Evolutionary conservation across 2,797 vertebrate genomes (phyloP), one percentile per base, ranked within the genome.

Genomic region (Buceros bicornis): DNA sequence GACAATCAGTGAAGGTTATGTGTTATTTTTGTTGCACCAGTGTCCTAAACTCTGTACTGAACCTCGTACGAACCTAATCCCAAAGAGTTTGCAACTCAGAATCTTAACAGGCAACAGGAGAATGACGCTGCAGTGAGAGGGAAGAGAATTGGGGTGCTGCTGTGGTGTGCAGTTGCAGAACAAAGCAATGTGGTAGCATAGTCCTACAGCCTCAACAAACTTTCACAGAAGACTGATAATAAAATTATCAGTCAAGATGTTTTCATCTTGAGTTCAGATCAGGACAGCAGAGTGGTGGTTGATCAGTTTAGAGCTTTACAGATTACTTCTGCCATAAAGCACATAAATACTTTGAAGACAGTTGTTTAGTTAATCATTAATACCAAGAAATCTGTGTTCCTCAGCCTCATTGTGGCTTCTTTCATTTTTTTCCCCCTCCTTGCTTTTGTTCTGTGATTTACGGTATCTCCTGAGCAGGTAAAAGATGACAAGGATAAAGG

Each of bases 401-500:
- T 88, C 16, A 18, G 14, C 16, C 65, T 82, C 13, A 18, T 54
- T 50, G 19, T 96, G 51, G 90, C 35, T 62, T 35, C 2, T 35
- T 48, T 71, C 15, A 16, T 24, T 29, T 51, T 22, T 10, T 19
- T 91, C 8, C 58, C 51, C 14, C 62, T 69, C 71, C 21, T 80
- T 74, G 35, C 10, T 81, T 91, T 84, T 95, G 28, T 82, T 72
- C 94, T 97, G 26, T 91, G 65, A 69, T 89, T 60, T 60, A 57
- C 6, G 64, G 10, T 86, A 3, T 85, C 48, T 90, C 31, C 76
- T 93, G 86, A 64, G 60, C 97, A 99, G 99, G 96, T 98, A 95
- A 98, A 98, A 89, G 99, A 99, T 87, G 98, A 98, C 93, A 98
- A 98, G 72, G 94, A 94, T 70, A 98, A 99, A 96, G 98, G 98